Percentiles rank a stretch among this genome's conserved stretches.
Evolutionary conservation across 2,888 invertebrate species (phyloP).

Genomic region (Yponomeuta sedellus): DNA sequence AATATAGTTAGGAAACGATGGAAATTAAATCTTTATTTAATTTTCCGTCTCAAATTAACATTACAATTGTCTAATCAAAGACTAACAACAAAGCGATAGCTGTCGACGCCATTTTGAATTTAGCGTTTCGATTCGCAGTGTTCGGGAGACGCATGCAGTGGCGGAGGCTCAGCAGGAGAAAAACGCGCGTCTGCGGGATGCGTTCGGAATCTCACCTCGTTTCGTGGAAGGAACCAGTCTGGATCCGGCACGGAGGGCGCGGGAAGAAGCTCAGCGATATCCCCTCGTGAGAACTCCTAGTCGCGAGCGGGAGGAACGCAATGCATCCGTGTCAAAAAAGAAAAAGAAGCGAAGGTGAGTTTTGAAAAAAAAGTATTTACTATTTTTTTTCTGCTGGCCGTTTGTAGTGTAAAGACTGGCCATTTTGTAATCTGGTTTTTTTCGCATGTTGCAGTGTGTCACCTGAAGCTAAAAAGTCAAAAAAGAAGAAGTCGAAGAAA

Average conservation of each 20-base stretch:
- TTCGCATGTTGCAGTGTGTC: conserved; percentile 73
- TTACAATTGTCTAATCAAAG: not conserved
- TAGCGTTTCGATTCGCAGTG: conserved; percentile 71
- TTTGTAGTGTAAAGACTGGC: not conserved
- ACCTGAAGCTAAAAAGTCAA: conserved; percentile 83
- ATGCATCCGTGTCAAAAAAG: conserved; percentile 59
- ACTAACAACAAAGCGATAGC: not conserved
- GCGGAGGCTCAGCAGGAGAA: conserved; percentile 97
- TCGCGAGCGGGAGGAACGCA: conserved; percentile 73
- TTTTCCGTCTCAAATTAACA: not conserved
- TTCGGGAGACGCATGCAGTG: conserved; percentile 96
- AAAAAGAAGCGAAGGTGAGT: conserved; percentile 83
- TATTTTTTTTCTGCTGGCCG: too few relatives aligned
- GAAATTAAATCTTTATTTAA: conserved; percentile 1
- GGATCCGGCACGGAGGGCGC: conserved; percentile 82
- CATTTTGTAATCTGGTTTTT: not conserved
- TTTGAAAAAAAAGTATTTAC: not conserved
- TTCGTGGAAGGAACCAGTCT: conserved; percentile 96
- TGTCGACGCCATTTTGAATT: conserved; percentile 23
- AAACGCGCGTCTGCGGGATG: conserved; percentile 93
- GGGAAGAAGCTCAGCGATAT: conserved; percentile 77
- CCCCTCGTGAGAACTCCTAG: conserved; percentile 87
- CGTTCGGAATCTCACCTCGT: conserved; percentile 94
- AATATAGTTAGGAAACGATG: conserved; percentile 35
- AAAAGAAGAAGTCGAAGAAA: conserved; percentile 88